A percentile compares a stretch with the other conserved stretches of the same genome.
Conservation (phyloP, 2,797 vertebrate species). For the Huso huso region DNA sequence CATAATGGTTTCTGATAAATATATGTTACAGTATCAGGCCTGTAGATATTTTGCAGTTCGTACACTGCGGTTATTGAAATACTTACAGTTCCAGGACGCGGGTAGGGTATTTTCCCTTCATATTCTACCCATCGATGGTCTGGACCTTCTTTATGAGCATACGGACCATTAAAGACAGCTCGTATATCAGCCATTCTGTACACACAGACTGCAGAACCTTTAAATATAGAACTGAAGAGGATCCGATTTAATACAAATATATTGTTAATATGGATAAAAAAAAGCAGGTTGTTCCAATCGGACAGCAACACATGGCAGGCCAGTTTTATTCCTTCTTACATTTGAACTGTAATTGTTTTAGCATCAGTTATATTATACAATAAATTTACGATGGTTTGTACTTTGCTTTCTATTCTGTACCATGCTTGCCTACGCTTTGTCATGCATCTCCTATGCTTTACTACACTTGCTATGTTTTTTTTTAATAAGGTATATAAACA, state of each 20-base stretch:
- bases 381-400: too few relatives aligned
- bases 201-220: slow-evolving; percentile 91
- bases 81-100: slow-evolving; percentile 87
- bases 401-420: too few relatives aligned
- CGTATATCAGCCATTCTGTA: slow-evolving; percentile 94
- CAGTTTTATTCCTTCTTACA: too few relatives aligned
- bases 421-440: too few relatives aligned
- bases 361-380: too few relatives aligned
- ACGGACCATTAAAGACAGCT: slow-evolving; percentile 88
- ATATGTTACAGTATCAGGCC: not conserved
- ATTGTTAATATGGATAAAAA: not conserved
- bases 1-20: not conserved
- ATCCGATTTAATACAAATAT: not conserved
- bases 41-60: not conserved
- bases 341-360: too few relatives aligned
- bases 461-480: too few relatives aligned
- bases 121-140: slow-evolving; percentile 95
- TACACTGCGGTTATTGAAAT: slow-evolving; percentile 6
- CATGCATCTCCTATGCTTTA: too few relatives aligned
- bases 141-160: slow-evolving; percentile 89
- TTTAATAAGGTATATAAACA: too few relatives aligned
- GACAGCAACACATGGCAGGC: too few relatives aligned
- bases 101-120: slow-evolving; percentile 88
- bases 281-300: not conserved
- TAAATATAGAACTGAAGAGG: slow-evolving; percentile 82